Evolutionary conservation across 2,113 vertebrate genomes (phyloP), one percentile per base, ranked within the genome.

Genomic region (Takifugu flavidus): DNA sequence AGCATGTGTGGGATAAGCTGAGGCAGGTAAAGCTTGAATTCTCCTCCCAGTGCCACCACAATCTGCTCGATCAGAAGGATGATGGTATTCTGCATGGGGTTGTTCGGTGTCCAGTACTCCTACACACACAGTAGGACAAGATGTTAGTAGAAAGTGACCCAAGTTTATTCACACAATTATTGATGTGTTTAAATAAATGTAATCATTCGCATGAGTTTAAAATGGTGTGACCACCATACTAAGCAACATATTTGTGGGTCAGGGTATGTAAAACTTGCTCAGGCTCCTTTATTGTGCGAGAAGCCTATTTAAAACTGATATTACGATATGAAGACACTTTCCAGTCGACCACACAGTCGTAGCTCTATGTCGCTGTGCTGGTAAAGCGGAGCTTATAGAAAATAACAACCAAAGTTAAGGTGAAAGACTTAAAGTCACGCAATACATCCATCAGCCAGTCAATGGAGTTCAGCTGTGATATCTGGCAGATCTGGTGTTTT

Each of bases 71-170:
- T 96, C 39, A 99, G 92, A 3, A 98, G 91, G 77, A 99, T 98
- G 73, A 99, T 98, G 0, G 97, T 99, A 90, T 96, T 98, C 90
- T 99, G 97, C 81, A 99, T 99, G 4, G 96, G 96, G 68, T 96
- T 98, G 88, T 98, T 99, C 69, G 96, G 96, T 25, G 98, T 96
- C 97, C 97, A 99, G 85, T 98, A 98, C 77, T 99, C 97, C 96
- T 99, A 68, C 10, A 70, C 43, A 68, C 10, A 70, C 43, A 28
- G 65, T 26, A 72, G 42, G 59, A 12, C 13, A 64, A 45, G 20
- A 49, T 5, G 13, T 45, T 26, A 25, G 49, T 51, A 49, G 61
- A 10, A 7, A 56, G 13, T 72, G 74, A 71, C 67, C 67, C 72
- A 56, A 60, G 71, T 77, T 15, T 29, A 45, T 75, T 67, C 60